Conservation (phyloP, 2,113 vertebrate genomes). For the Odocoileus hemionus region DNA sequence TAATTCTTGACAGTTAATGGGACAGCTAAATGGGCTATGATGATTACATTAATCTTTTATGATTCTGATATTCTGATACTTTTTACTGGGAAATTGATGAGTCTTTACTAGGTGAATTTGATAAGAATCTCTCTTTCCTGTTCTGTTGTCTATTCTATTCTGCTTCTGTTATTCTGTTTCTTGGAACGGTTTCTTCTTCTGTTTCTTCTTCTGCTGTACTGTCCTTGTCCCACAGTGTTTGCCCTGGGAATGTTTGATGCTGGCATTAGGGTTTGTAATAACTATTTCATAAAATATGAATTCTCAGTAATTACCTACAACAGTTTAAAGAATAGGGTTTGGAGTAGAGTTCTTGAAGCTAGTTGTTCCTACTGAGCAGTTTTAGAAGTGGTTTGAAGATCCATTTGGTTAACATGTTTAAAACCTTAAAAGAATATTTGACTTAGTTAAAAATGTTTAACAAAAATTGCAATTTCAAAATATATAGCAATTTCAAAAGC, state of each 20-base stretch:
- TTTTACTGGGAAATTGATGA: conserved; percentile 9
- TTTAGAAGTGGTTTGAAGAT: neutral
- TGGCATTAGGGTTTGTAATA: neutral
- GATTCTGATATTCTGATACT: neutral
- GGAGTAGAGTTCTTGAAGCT: neutral
- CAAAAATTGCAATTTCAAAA: neutral
- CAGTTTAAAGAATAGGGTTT: neutral
- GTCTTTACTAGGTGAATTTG: neutral
- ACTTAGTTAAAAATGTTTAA: neutral
- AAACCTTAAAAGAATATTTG: neutral
- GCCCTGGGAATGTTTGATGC: neutral
- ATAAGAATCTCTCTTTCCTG: neutral
- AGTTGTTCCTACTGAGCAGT: neutral
- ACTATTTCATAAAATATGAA: conserved; percentile 4
- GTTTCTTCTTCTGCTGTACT: neutral
- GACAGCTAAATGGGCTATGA: neutral
- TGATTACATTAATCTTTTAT: neutral
- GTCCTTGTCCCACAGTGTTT: neutral
- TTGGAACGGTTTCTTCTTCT: neutral
- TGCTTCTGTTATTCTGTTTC: neutral
- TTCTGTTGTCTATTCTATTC: neutral
- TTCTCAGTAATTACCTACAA: neutral
- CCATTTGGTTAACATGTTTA: neutral
- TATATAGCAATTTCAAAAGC: neutral
- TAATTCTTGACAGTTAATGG: conserved; percentile 4